Conservation (phyloP, 92 coral and sea anemone genomes). For the Siderastrea siderea region DNA sequence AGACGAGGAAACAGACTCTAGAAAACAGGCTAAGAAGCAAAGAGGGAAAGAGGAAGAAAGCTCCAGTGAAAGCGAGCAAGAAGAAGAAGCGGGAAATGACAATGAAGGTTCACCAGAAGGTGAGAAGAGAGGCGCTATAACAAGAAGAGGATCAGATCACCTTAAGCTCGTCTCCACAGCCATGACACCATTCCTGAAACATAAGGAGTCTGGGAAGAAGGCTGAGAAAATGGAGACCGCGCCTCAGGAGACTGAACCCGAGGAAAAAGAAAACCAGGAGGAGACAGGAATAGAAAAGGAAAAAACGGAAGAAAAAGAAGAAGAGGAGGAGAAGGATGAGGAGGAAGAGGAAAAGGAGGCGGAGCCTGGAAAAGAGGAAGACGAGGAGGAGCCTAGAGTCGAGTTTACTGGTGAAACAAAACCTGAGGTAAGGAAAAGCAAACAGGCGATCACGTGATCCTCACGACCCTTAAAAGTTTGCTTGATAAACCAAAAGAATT, state of each 20-base stretch:
- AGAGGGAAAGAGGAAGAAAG: constrained; percentile 36
- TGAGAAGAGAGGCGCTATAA: not conserved
- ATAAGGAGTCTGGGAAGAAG: constrained; percentile 12
- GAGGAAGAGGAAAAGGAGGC: constrained; percentile 2
- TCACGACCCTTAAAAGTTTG: not conserved
- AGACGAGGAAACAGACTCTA: constrained; percentile 50
- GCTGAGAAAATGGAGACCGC: constrained; percentile 20
- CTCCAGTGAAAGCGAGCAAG: constrained; percentile 43
- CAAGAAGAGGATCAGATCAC: constrained; percentile 40
- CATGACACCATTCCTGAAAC: constrained; percentile 71
- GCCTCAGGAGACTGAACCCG: not conserved
- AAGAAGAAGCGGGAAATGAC: constrained; percentile 41
- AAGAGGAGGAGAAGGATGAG: constrained; percentile 4
- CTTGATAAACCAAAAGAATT: too few relatives aligned
- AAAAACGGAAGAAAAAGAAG: constrained; percentile 2
- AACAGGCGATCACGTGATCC: not conserved
- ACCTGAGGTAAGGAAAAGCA: constrained; percentile 37
- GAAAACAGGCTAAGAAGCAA: constrained; percentile 21
- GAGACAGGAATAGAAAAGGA: constrained; percentile 42
- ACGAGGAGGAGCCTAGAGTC: constrained; percentile 74
- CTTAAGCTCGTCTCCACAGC: constrained; percentile 80
- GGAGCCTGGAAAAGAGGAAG: constrained; percentile 41
- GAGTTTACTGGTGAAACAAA: constrained; percentile 54
- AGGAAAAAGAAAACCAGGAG: constrained; percentile 27
- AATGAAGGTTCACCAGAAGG: constrained; percentile 13